Percentiles rank a stretch among this genome's conserved stretches.
Conservation (phyloP, 2,888 invertebrate genomes). For the Luperina testacea region DNA sequence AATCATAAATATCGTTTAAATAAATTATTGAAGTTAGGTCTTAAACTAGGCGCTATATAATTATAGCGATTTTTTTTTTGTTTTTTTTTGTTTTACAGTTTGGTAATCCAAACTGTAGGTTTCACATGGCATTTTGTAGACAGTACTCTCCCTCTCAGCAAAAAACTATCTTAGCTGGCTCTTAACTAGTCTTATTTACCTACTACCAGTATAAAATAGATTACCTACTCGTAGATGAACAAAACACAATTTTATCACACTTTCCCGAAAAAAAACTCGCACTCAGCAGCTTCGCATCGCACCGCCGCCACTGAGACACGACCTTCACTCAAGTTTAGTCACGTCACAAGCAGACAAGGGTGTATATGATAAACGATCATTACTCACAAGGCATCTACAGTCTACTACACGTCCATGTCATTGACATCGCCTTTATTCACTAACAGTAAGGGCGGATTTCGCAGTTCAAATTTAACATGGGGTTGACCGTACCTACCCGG, state of each 20-base stretch:
- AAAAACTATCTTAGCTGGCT: too few species aligned
- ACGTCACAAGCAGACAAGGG: constrained; percentile 56
- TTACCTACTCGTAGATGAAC: neutral
- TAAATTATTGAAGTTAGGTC: neutral
- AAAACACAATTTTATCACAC: neutral
- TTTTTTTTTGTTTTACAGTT: too few species aligned
- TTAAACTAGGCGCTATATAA: neutral
- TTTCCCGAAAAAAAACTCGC: neutral
- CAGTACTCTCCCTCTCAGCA: too few species aligned
- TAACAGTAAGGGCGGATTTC: neutral
- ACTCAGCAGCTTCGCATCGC: constrained; percentile 9
- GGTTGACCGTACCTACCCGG: constrained; percentile 21
- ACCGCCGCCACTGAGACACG: neutral
- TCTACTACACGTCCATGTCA: neutral
- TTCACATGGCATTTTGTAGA: neutral
- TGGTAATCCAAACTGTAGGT: neutral
- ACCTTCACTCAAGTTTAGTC: constrained; percentile 23
- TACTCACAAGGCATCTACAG: constrained; percentile 24
- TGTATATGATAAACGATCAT: constrained; percentile 53
- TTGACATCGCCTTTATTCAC: neutral
- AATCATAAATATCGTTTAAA: neutral
- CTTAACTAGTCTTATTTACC: too few species aligned
- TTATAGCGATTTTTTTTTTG: too few species aligned
- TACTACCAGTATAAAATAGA: neutral
- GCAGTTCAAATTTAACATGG: neutral